Percentiles rank a stretch among this genome's conserved stretches.
These are phyloP conservation scores for Tyto alba DNA, from an alignment of 2,113 vertebrate species.

Conservation along the genomic window DNA sequence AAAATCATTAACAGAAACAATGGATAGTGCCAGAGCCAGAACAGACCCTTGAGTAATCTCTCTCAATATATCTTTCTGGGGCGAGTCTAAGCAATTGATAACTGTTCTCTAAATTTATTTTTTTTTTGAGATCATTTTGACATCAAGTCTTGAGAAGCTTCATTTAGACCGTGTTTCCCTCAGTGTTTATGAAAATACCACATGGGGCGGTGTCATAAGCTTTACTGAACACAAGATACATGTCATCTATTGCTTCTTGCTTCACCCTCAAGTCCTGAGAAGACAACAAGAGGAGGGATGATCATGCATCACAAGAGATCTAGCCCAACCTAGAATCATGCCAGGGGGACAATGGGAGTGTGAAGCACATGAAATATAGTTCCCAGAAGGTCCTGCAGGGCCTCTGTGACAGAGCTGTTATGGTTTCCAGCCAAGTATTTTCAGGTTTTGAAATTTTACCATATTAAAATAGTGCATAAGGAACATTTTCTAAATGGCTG, in stretches of 20 bases:
- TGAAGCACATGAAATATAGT: background rate
- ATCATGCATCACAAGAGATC: background rate
- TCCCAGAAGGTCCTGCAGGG: background rate
- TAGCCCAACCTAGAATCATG: background rate
- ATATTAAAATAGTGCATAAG: background rate
- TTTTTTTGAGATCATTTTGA: background rate
- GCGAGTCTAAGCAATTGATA: background rate
- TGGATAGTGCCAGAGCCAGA: background rate
- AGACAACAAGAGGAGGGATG: background rate
- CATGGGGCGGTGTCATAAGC: background rate
- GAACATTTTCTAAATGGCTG: background rate
- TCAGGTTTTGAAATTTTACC: background rate
- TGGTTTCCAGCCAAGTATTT: background rate
- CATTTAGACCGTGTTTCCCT: background rate
- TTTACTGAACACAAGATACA: background rate
- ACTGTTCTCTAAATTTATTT: background rate
- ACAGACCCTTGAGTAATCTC: background rate
- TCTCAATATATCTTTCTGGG: background rate
- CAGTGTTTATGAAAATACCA: background rate
- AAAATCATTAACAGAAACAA: background rate
- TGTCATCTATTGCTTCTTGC: background rate
- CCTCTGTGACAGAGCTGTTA: background rate
- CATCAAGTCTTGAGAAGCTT: background rate
- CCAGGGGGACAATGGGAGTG: background rate
- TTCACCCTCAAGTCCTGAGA: background rate